A percentile compares a stretch with the other conserved stretches of the same genome.
Evolutionary conservation across 2,888 invertebrate genomes (phyloP).

Genomic region (Cosmia trapezina): DNA sequence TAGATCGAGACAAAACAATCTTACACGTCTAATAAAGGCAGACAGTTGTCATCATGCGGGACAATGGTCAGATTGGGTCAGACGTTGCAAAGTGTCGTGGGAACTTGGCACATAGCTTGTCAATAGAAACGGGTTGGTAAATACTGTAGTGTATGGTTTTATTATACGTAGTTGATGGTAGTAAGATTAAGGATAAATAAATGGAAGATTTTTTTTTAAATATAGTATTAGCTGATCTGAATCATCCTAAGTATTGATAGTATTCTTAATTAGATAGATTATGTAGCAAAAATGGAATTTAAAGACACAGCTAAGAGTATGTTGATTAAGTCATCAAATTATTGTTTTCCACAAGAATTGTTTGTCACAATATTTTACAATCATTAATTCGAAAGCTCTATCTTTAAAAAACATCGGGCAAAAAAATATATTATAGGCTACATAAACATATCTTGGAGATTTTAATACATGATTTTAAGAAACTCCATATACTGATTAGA

Average conservation of each 20-base stretch:
- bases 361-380: background rate
- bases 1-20: slow-evolving; percentile 40
- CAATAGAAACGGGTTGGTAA: slow-evolving; percentile 32
- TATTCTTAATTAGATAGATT: background rate
- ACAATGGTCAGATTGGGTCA: slow-evolving; percentile 62
- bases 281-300: background rate
- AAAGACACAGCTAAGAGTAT: background rate
- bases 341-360: background rate
- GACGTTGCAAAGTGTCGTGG: slow-evolving; percentile 64
- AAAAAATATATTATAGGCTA: background rate
- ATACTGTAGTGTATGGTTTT: slow-evolving; percentile 3
- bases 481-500: slow-evolving; percentile 20
- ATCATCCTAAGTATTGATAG: background rate
- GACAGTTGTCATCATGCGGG: slow-evolving; percentile 61
- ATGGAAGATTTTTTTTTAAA: background rate
- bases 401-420: background rate
- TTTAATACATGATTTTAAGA: slow-evolving; percentile 26
- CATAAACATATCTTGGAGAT: background rate
- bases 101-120: slow-evolving; percentile 41
- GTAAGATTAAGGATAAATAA: background rate
- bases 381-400: background rate
- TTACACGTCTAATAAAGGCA: slow-evolving; percentile 55
- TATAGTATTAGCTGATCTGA: background rate
- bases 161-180: background rate
- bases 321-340: background rate